phyloP scores from a whole-genome alignment of 2,888 invertebrate species.

The Cecidostiba fungosa region DNA sequence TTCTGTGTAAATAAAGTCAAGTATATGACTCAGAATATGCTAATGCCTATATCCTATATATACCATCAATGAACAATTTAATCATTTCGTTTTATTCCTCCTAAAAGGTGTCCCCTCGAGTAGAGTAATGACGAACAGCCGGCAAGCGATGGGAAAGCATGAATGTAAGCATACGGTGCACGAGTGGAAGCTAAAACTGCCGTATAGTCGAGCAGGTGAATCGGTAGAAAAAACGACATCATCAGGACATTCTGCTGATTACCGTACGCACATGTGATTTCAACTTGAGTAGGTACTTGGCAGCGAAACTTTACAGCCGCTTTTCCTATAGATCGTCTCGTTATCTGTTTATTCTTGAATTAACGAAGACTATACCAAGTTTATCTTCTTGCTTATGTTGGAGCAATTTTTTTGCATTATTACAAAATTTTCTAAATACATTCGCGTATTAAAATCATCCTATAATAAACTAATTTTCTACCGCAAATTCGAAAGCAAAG shows the following conservation, averaged over 20 bases:
- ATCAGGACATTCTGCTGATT: background rate
- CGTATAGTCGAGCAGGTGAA: background rate
- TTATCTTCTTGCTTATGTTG: background rate
- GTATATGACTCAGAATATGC: background rate
- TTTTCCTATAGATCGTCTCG: background rate
- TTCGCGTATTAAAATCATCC: too few species aligned
- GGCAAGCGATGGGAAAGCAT: slow-evolving; percentile 23
- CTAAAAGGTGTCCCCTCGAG: background rate
- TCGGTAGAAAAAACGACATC: background rate
- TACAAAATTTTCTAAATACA: too few species aligned
- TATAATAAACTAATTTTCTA: too few species aligned
- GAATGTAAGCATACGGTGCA: slow-evolving; percentile 23
- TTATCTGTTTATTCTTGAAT: background rate
- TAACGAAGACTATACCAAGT: background rate
- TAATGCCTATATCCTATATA: background rate
- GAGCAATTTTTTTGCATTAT: too few species aligned
- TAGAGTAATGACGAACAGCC: slow-evolving; percentile 3
- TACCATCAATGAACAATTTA: background rate
- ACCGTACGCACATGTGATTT: background rate
- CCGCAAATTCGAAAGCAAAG: too few species aligned
- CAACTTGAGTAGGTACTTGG: background rate
- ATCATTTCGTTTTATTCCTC: background rate
- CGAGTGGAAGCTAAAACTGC: background rate
- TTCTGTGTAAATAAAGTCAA: too few species aligned
- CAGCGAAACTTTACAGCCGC: background rate